phyloP scores from a whole-genome alignment of 2,797 vertebrate genomes.

The Thunnus albacares region DNA sequence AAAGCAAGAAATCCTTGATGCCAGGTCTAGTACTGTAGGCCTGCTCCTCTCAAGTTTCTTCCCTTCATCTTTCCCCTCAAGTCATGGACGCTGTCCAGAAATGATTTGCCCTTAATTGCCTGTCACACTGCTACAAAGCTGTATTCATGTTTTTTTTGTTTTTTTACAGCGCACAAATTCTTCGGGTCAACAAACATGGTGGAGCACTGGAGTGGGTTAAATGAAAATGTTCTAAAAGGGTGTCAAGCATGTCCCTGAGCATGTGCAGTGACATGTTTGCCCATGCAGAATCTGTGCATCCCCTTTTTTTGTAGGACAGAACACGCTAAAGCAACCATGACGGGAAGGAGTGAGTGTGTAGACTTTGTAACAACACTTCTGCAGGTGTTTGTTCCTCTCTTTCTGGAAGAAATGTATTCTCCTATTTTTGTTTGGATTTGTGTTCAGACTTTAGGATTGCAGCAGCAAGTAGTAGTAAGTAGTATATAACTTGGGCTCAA shows the following conservation, averaged over 20 bases:
- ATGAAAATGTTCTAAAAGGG: conserved; percentile 46
- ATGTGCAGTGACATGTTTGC: conserved; percentile 55
- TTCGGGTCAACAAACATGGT: conserved; percentile 24
- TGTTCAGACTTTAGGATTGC: neutral
- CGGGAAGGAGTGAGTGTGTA: neutral
- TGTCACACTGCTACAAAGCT: conserved; percentile 55
- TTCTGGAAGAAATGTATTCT: conserved; percentile 12
- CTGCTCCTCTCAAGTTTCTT: conserved; percentile 25
- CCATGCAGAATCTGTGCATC: conserved; percentile 54
- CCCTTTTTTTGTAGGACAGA: conserved; percentile 21
- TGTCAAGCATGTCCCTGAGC: conserved; percentile 49
- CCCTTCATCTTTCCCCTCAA: neutral
- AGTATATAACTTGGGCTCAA: conserved; percentile 7
- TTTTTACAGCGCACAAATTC: conserved; percentile 24
- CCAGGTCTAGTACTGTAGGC: conserved; percentile 43
- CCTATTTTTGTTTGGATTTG: conserved; percentile 17
- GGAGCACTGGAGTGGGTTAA: conserved; percentile 5
- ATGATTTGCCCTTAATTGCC: conserved; percentile 55
- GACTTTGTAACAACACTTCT: conserved; percentile 52
- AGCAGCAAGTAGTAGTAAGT: neutral
- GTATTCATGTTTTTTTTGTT: neutral
- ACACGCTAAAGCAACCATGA: conserved; percentile 25
- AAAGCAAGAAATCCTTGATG: conserved; percentile 34
- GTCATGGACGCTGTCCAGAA: conserved; percentile 35
- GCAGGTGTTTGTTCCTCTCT: neutral